Conservation (phyloP, 2,797 vertebrate genomes). For the Hemibagrus guttatus region DNA sequence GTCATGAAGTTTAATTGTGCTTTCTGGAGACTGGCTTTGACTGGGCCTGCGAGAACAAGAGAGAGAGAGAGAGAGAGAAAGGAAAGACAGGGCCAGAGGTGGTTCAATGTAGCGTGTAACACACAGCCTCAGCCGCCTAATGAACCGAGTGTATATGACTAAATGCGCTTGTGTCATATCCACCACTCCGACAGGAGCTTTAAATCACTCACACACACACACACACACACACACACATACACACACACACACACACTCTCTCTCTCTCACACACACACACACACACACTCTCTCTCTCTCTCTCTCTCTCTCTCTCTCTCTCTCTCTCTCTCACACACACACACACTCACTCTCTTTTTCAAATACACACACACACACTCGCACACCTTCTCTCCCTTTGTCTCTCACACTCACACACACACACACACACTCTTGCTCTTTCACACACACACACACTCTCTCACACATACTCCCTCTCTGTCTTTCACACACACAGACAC, state of each 20-base stretch:
- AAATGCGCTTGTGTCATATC: constrained; percentile 78
- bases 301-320: no score
- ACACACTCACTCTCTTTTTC: no score
- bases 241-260: not conserved
- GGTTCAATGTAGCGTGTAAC: constrained; percentile 86
- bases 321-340: no score
- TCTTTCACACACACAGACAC: no score
- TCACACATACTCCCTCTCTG: no score
- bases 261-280: not conserved
- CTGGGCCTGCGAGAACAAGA: constrained; percentile 58
- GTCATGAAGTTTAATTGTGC: constrained; percentile 90
- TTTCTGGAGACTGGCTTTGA: constrained; percentile 81
- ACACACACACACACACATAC: constrained; percentile 22
- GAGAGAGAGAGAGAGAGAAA: constrained; percentile 53
- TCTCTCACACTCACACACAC: no score
- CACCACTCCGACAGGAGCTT: constrained; percentile 71
- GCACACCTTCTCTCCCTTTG: no score
- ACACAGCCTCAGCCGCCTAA: constrained; percentile 83
- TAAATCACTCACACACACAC: constrained; percentile 10
- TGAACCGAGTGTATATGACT: constrained; percentile 88
- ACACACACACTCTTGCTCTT: no score
- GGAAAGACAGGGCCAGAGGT: constrained; percentile 73
- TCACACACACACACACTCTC: no score
- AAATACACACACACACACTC: no score
- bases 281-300: not conserved